A percentile compares a stretch with the other conserved stretches of the same genome.
These are phyloP conservation scores for Ochropacha duplaris DNA, from an alignment of 2,888 invertebrate genomes.

Conservation along the genomic window DNA sequence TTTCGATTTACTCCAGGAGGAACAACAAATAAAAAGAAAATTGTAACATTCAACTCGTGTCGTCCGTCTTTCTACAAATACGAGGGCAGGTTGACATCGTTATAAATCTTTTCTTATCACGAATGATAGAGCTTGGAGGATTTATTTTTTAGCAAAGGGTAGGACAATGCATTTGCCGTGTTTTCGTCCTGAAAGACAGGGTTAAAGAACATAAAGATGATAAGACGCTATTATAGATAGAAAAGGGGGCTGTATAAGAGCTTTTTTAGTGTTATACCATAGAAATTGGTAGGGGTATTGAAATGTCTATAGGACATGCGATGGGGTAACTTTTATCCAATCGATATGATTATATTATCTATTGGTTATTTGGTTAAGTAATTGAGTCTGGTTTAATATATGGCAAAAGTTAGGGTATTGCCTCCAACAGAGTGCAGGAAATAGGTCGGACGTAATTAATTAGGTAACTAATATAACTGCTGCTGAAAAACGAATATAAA, in stretches of 20 bases:
- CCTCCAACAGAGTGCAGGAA: neutral
- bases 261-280: conserved; percentile 49
- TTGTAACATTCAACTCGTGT: neutral
- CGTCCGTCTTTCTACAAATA: conserved; percentile 15
- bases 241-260: conserved; percentile 49
- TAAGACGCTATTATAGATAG: conserved; percentile 65
- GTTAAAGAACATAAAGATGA: conserved; percentile 72
- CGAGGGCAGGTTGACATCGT: conserved; percentile 43
- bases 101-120: conserved; percentile 62
- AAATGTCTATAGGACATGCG: conserved; percentile 60
- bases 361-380: conserved; percentile 36
- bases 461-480: neutral
- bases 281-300: conserved; percentile 35
- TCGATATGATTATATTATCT: conserved; percentile 41
- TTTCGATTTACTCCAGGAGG: neutral
- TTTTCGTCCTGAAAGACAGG: conserved; percentile 53
- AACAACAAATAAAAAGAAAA: conserved; percentile 3
- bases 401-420: neutral
- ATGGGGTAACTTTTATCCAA: conserved; percentile 37
- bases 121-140: conserved; percentile 36
- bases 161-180: conserved; percentile 61
- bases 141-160: conserved; percentile 57
- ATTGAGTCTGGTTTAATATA: conserved; percentile 28
- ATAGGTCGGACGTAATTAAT: neutral
- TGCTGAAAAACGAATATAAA: neutral